Base-by-base conservation (phyloP, 2,797 vertebrate genomes). In the Enteromius afrohamiltoni region DNA sequence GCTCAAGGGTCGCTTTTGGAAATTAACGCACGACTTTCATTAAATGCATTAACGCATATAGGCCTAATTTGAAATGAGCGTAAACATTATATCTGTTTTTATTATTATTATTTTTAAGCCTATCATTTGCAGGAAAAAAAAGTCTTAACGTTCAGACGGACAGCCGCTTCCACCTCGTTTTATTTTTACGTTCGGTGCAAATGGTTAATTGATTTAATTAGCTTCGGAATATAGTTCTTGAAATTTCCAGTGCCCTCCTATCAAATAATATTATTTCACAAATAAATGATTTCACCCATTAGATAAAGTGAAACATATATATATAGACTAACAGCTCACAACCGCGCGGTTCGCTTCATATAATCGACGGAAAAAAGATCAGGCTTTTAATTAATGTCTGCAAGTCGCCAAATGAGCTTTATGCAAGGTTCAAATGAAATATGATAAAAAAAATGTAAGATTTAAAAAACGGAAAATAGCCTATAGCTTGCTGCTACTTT, bases 341-440 rank as follows among this genome's bases (percentile, higher is more conserved):
- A 19, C 19, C 42, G 37, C 6, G 26, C 55, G 82, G 84, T 88
- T 64, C 90, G 90, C 85, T 87, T 90, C 86, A 29, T 88, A 84
- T 85, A 87, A 85, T 69, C 87, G 88, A 84, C 68, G 77, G 62
- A n/a, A 86, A 45, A 42, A 84, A 86, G 68, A 81, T 88, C 77
- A 11, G 42, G 42, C 42, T 53, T 83, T 87, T 89, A 88, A 86
- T 91, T 88, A 86, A 90, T 23, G 26, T 37, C 42, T 26, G 34
- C 16, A 55, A 74, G 74, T 10, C 14, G 26, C 53, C 8, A 60
- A 26, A 37, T 45, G 17, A 74, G 19, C 42, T 23, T 45, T 47
- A 77, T 29, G 23, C 3, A 23, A 3, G n/a, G 1, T 70, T 42
- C 21, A 23, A 49, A 8, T 3, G 3, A 74, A 82, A 64, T 51